These are phyloP conservation scores for Saccopteryx leptura DNA, from an alignment of 2,113 vertebrate genomes.

Conservation along the genomic window DNA sequence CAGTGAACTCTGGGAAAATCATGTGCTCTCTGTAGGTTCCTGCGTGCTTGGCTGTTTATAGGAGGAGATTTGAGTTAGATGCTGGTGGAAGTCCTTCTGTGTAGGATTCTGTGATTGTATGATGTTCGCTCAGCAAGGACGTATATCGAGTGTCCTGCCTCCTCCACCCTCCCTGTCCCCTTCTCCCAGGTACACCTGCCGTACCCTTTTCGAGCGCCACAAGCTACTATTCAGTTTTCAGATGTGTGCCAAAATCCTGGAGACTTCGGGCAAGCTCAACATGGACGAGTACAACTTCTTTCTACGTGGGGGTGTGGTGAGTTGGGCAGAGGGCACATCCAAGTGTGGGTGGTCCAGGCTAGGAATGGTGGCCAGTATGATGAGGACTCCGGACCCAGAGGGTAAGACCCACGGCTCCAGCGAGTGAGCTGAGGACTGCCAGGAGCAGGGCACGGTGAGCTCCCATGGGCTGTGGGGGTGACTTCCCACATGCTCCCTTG, in stretches of 20 bases:
- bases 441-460: not conserved
- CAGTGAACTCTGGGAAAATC: not conserved
- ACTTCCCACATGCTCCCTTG: not conserved
- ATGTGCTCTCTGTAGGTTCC: not conserved
- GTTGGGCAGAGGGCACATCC: conserved; percentile 57
- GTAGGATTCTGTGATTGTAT: not conserved
- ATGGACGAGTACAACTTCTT: conserved; percentile 95
- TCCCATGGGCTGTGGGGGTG: not conserved
- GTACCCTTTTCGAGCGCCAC: conserved; percentile 94
- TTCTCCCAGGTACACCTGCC: conserved; percentile 91
- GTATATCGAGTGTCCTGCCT: too few relatives aligned
- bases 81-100: not conserved
- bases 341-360: not conserved
- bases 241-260: conserved; percentile 94
- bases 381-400: not conserved
- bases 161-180: too few relatives aligned
- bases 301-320: conserved; percentile 93
- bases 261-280: conserved; percentile 92
- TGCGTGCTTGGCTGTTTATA: not conserved
- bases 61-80: not conserved
- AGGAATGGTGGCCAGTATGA: not conserved
- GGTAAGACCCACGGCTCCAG: not conserved
- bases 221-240: conserved; percentile 96
- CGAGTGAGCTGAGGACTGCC: fast-evolving
- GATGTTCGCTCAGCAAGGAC: not conserved